Evolutionary conservation across 2,888 invertebrate species (phyloP).

Genomic region (Graphium colonna): DNA sequence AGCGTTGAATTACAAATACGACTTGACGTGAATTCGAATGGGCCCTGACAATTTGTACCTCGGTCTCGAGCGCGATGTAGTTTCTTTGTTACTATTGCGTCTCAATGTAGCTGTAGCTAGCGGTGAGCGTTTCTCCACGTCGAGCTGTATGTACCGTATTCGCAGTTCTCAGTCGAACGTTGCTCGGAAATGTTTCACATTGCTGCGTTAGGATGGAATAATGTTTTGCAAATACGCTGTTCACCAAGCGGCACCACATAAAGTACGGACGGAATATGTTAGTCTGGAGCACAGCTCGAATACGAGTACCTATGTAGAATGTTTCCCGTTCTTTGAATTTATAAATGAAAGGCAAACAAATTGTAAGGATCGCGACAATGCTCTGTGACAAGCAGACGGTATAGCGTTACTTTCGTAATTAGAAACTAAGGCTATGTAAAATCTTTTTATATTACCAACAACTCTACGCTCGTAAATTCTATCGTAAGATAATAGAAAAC

Average conservation of each 20-base stretch:
- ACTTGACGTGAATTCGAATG: conserved; percentile 74
- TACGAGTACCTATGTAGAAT: conserved; percentile 3
- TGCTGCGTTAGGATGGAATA: conserved; percentile 14
- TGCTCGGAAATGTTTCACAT: conserved; percentile 24
- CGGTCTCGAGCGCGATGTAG: conserved; percentile 39
- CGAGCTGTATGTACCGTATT: conserved; percentile 17
- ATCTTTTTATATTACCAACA: too few species aligned
- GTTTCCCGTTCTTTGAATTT: conserved; percentile 16
- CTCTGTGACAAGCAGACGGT: conserved; percentile 6
- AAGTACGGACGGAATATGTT: conserved; percentile 15
- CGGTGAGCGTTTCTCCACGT: conserved; percentile 27
- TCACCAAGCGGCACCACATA: conserved; percentile 16
- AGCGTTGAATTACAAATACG: conserved; percentile 76
- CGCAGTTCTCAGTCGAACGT: conserved; percentile 26
- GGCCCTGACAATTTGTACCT: conserved; percentile 45
- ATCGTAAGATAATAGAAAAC: too few species aligned
- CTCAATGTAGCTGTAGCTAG: conserved; percentile 31
- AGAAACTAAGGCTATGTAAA: not conserved
- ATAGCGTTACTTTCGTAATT: conserved; percentile 1
- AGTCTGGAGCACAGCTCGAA: conserved; percentile 6
- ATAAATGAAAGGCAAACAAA: conserved; percentile 19
- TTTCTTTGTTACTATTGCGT: conserved; percentile 48
- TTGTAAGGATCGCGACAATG: conserved; percentile 10
- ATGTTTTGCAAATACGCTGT: conserved; percentile 20
- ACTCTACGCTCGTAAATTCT: too few species aligned